These are phyloP conservation scores for Stichopus chloronotus DNA, from an alignment of 35 echinoderm and acorn worm genomes.

Conservation along the genomic window DNA sequence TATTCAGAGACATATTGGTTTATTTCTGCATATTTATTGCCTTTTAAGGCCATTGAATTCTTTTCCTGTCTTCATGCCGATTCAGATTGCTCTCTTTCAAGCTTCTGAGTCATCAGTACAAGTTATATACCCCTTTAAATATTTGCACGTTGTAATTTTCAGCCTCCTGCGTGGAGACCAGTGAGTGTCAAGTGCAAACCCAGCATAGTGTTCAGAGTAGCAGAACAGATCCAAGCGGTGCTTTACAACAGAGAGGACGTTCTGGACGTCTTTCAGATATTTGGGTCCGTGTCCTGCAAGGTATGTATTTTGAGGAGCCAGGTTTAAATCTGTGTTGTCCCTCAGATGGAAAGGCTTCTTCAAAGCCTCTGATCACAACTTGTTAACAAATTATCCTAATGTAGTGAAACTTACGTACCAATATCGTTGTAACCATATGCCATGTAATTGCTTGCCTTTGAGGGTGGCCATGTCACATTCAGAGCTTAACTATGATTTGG, in stretches of 20 bases:
- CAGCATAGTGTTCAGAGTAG: conserved; percentile 66
- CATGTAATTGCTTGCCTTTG: no score
- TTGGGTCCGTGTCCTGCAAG: conserved; percentile 89
- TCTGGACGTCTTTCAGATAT: conserved; percentile 79
- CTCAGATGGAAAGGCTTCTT: no score
- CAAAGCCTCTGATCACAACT: neutral
- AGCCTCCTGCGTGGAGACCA: conserved; percentile 96
- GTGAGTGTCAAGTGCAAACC: conserved; percentile 76
- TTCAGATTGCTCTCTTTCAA: no score
- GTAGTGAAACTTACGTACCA: neutral
- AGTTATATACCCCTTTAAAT: neutral
- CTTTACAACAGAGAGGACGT: conserved; percentile 71
- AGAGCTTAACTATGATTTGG: no score
- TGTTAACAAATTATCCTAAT: neutral
- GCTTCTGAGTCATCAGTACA: no score
- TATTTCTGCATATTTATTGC: no score
- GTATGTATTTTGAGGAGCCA: conserved; percentile 17
- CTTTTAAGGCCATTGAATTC: no score
- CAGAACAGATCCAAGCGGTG: conserved; percentile 85
- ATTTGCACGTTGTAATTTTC: neutral
- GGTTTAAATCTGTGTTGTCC: neutral
- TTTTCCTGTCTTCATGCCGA: no score
- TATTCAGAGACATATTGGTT: no score
- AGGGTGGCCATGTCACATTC: no score
- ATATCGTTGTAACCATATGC: neutral